Evolutionary conservation across 2,113 vertebrate genomes (phyloP).

Genomic region (Reinhardtius hippoglossoides): DNA sequence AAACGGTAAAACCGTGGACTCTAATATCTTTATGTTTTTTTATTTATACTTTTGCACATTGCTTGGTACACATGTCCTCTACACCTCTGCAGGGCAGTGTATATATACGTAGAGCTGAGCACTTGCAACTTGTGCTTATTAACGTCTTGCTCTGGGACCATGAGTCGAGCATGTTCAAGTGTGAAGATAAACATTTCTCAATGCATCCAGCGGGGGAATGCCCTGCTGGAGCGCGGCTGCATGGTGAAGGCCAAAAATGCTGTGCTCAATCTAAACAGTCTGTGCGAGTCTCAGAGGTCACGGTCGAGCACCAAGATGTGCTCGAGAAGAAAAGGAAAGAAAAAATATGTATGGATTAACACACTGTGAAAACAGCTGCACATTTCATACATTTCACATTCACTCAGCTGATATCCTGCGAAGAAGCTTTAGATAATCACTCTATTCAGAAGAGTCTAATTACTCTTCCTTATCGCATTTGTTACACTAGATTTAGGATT

Average conservation of each 20-base stretch:
- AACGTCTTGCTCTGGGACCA: constrained; percentile 56
- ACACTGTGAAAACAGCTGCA: constrained; percentile 53
- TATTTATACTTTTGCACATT: constrained; percentile 11
- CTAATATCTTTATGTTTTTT: constrained; percentile 16
- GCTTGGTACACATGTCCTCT: constrained; percentile 4
- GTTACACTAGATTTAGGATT: constrained; percentile 26
- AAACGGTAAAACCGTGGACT: constrained; percentile 40
- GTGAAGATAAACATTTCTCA: constrained; percentile 77
- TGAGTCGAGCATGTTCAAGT: constrained; percentile 50
- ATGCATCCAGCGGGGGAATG: constrained; percentile 56
- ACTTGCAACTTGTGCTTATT: constrained; percentile 54
- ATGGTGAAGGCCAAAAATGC: constrained; percentile 74
- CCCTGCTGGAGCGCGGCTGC: constrained; percentile 55
- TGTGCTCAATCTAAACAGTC: constrained; percentile 71
- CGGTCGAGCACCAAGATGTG: constrained; percentile 42
- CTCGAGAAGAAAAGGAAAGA: constrained; percentile 18
- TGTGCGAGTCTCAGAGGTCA: constrained; percentile 55
- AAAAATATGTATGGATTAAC: constrained; percentile 2
- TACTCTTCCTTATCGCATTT: constrained; percentile 37
- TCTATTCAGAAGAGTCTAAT: constrained; percentile 40
- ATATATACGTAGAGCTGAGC: constrained; percentile 50
- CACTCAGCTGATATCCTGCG: constrained; percentile 35
- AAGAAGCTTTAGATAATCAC: constrained; percentile 41
- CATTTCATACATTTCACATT: no score
- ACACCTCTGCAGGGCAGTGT: constrained; percentile 17